Conservation (phyloP, 2,797 vertebrate genomes). For the Epinephelus coioides region DNA sequence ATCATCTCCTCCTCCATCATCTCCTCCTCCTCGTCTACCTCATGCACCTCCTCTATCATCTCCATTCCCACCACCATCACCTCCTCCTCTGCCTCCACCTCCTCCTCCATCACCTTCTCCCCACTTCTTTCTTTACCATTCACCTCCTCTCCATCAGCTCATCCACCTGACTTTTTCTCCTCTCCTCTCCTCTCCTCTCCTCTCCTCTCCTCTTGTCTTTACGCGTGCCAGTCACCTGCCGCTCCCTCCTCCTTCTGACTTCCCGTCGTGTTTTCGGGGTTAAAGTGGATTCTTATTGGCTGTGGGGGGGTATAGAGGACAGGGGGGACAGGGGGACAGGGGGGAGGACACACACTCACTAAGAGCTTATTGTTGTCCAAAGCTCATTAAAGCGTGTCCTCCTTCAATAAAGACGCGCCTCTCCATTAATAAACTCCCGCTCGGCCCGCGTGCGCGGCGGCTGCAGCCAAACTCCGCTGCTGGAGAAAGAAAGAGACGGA, state of each 20-base stretch:
- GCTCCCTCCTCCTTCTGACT: constrained; percentile 82
- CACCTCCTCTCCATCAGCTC: too few relatives aligned
- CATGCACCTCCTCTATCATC: constrained; percentile 1
- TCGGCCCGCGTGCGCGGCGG: constrained; percentile 76
- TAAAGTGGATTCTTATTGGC: constrained; percentile 89
- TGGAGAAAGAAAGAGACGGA: constrained; percentile 25
- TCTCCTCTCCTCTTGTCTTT: constrained; percentile 72
- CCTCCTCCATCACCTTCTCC: background rate
- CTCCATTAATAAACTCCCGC: constrained; percentile 85
- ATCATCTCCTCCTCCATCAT: constrained; percentile 45
- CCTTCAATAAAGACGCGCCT: constrained; percentile 84
- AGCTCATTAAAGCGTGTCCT: constrained; percentile 91
- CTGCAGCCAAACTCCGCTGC: constrained; percentile 75
- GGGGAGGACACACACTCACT: constrained; percentile 80
- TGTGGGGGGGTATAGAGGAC: constrained; percentile 23
- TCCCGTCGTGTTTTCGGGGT: constrained; percentile 78
- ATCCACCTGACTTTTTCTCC: background rate
- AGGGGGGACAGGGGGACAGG: constrained; percentile 59
- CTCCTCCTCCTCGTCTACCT: constrained; percentile 49
- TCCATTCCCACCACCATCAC: constrained; percentile 29
- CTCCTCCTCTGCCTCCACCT: constrained; percentile 37
- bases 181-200: constrained; percentile 20
- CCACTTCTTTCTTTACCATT: background rate
- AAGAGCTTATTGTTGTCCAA: constrained; percentile 85
- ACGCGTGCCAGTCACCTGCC: constrained; percentile 81